Evolutionary conservation across 2,797 vertebrate species (phyloP).

Genomic region (Scomberomorus guttatus): DNA sequence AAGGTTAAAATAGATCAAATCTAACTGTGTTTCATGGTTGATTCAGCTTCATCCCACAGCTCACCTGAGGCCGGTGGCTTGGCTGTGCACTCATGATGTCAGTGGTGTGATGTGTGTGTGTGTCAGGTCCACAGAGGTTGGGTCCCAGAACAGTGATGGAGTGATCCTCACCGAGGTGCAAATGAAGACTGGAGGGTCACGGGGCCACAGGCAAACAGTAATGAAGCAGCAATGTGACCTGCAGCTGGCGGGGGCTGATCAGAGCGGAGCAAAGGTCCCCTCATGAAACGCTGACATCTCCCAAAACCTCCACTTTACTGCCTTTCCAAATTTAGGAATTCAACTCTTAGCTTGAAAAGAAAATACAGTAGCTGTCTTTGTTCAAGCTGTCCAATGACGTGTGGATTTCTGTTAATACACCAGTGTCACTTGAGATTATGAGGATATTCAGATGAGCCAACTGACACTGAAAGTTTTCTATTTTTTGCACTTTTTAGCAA

Average conservation of each 20-base stretch:
- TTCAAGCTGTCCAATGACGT: neutral
- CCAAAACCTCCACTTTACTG: slow-evolving; percentile 37
- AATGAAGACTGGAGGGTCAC: slow-evolving; percentile 85
- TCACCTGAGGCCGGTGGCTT: slow-evolving; percentile 33
- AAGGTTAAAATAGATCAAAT: neutral
- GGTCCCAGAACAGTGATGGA: slow-evolving; percentile 79
- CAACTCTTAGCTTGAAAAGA: neutral
- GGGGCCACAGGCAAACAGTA: slow-evolving; percentile 83
- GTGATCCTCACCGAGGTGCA: slow-evolving; percentile 84
- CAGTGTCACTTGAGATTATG: neutral
- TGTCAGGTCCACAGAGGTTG: slow-evolving; percentile 60
- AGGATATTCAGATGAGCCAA: neutral
- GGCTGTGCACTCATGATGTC: slow-evolving; percentile 58
- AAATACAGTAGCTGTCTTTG: slow-evolving; percentile 36
- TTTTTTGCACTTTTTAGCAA: neutral
- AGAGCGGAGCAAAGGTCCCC: slow-evolving; percentile 61
- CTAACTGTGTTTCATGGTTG: neutral
- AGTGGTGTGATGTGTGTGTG: slow-evolving; percentile 66
- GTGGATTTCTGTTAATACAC: neutral
- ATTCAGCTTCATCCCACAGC: neutral
- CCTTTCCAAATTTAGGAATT: slow-evolving; percentile 6
- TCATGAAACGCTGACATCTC: slow-evolving; percentile 49
- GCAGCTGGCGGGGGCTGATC: slow-evolving; percentile 73
- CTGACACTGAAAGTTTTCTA: neutral
- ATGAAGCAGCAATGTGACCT: slow-evolving; percentile 83